A percentile compares a stretch with the other conserved stretches of the same genome.
Evolutionary conservation across 2,797 vertebrate species (phyloP).

Genomic region (Channallabes apus): DNA sequence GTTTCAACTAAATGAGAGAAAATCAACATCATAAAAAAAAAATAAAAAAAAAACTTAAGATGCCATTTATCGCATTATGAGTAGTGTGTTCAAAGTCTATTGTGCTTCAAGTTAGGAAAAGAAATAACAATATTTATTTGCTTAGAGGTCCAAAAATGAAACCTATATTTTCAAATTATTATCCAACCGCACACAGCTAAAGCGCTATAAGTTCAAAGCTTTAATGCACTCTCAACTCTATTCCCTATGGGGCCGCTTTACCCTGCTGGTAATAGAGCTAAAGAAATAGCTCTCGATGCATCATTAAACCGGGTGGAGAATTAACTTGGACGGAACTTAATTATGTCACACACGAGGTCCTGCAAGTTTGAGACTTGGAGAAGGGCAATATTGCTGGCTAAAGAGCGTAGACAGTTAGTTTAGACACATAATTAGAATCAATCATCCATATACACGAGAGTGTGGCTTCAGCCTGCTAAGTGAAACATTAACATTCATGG

Average conservation of each 20-base stretch:
- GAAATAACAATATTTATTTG: background rate
- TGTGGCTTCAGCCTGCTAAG: conserved; percentile 56
- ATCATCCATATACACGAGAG: conserved; percentile 59
- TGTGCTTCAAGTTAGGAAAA: background rate
- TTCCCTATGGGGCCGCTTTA: conserved; percentile 60
- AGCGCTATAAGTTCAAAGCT: conserved; percentile 60
- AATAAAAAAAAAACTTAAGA: conserved; percentile 11
- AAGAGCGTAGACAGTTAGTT: conserved; percentile 60
- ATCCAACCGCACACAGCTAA: conserved; percentile 51
- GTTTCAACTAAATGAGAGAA: conserved; percentile 21
- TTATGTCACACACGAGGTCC: conserved; percentile 75
- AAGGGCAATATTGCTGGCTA: conserved; percentile 66
- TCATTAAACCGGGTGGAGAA: conserved; percentile 76
- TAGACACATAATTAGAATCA: conserved; percentile 69
- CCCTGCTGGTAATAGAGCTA: conserved; percentile 61
- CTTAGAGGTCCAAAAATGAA: background rate
- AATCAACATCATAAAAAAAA: conserved; percentile 6
- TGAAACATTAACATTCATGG: conserved; percentile 52
- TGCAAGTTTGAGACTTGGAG: conserved; percentile 65
- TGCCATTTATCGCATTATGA: conserved; percentile 23
- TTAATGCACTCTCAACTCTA: conserved; percentile 60
- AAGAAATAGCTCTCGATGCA: conserved; percentile 72
- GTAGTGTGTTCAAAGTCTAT: conserved; percentile 10
- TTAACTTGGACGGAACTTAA: conserved; percentile 74
- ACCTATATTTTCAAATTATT: conserved; percentile 46